A percentile compares a stretch with the other conserved stretches of the same genome.
Conservation (phyloP, 2,797 vertebrate genomes). For the Galago senegalensis region DNA sequence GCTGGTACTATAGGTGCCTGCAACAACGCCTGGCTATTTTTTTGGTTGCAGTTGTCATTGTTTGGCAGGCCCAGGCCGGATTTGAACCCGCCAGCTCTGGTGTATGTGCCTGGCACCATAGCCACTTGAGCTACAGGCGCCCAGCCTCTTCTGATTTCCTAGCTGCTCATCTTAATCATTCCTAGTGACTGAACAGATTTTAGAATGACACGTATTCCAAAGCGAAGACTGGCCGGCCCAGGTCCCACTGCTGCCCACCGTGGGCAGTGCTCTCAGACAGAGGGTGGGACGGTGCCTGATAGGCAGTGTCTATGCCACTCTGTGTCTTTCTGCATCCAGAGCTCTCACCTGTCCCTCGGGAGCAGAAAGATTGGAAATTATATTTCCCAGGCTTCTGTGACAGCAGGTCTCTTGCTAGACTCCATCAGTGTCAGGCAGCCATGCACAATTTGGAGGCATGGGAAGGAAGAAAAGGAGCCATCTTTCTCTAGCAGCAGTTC, state of each 20-base stretch:
- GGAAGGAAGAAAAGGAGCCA: not conserved
- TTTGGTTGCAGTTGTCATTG: no score
- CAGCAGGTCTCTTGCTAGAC: not conserved
- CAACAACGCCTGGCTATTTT: no score
- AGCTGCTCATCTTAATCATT: not conserved
- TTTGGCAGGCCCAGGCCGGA: no score
- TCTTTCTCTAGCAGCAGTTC: not conserved
- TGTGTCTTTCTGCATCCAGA: not conserved
- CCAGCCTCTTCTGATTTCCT: not conserved
- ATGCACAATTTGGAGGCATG: not conserved
- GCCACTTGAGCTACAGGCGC: no score
- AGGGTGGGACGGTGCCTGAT: no score
- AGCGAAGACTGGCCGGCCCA: not conserved
- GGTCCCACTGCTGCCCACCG: rapidly evolving
- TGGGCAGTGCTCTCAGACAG: not conserved
- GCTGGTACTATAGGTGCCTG: no score
- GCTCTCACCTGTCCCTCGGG: not conserved
- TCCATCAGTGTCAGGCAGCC: not conserved
- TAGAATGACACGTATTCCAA: not conserved
- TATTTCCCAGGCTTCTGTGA: not conserved
- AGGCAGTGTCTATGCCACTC: not conserved
- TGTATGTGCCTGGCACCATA: no score
- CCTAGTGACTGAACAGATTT: not conserved
- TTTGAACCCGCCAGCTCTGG: no score
- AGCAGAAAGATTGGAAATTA: not conserved